phyloP scores from a whole-genome alignment of 2,888 invertebrate genomes.

The Apotomis betuletana region DNA sequence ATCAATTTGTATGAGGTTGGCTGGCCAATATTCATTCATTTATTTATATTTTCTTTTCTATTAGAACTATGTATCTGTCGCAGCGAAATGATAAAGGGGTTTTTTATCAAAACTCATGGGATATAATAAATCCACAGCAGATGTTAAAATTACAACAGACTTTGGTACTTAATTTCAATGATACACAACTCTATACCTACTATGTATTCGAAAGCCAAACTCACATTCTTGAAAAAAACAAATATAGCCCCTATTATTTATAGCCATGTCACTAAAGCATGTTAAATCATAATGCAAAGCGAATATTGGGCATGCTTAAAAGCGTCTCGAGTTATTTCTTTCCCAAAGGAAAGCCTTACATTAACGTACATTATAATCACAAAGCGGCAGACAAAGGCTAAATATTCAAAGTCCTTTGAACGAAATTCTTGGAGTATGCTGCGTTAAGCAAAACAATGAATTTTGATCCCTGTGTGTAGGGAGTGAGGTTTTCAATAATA shows the following conservation, averaged over 20 bases:
- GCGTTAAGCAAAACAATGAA: conserved; percentile 30
- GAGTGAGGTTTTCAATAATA: conserved; percentile 36
- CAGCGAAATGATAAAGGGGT: too few relatives aligned
- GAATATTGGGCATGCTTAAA: neutral
- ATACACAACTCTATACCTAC: too few relatives aligned
- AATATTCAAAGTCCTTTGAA: conserved; percentile 33
- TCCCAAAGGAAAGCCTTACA: conserved; percentile 12
- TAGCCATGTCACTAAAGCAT: neutral
- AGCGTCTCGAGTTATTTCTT: neutral
- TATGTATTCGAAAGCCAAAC: too few relatives aligned
- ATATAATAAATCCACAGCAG: too few relatives aligned
- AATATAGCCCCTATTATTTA: neutral
- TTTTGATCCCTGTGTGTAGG: conserved; percentile 30
- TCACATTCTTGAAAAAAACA: neutral
- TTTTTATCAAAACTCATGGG: too few relatives aligned
- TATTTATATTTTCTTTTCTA: too few relatives aligned
- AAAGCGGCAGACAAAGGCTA: conserved; percentile 23
- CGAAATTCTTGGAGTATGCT: conserved; percentile 25
- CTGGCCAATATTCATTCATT: too few relatives aligned
- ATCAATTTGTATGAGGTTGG: too few relatives aligned
- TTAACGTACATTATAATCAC: conserved; percentile 20
- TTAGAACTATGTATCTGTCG: too few relatives aligned
- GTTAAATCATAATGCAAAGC: neutral
- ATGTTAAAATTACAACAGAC: too few relatives aligned
- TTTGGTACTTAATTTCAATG: too few relatives aligned